Evolutionary conservation across 2,797 vertebrate genomes (phyloP).

Genomic region (Ciconia nigra): DNA sequence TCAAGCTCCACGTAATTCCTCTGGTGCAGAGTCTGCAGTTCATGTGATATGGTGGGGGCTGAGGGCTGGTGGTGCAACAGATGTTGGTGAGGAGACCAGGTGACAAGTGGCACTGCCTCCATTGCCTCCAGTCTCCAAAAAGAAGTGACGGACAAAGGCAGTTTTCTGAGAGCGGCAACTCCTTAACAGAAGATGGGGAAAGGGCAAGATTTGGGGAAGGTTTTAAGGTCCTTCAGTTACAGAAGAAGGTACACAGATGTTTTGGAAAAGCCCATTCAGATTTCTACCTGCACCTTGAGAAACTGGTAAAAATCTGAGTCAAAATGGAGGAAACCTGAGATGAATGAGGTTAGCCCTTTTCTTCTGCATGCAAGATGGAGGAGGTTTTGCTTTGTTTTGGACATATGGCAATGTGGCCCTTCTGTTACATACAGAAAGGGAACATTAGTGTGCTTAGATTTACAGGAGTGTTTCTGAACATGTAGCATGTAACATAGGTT

Average conservation of each 20-base stretch:
- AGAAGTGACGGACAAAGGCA: neutral
- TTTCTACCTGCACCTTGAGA: neutral
- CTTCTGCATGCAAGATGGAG: neutral
- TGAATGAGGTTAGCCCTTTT: neutral
- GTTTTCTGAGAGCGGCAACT: neutral
- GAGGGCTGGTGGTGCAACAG: neutral
- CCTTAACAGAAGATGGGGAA: neutral
- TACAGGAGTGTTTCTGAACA: neutral
- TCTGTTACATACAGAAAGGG: neutral
- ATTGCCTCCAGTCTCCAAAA: neutral
- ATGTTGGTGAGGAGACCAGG: neutral
- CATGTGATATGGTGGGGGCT: neutral
- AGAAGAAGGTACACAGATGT: neutral
- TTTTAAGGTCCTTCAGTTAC: neutral
- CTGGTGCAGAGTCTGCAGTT: neutral
- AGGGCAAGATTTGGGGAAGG: neutral
- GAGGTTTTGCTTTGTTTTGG: neutral
- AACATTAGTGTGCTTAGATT: neutral
- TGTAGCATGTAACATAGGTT: neutral
- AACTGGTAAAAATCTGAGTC: neutral
- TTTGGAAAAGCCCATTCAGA: neutral
- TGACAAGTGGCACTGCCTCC: neutral
- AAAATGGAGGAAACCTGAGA: neutral
- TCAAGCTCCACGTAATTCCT: constrained; percentile 2
- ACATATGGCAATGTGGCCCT: neutral